Evolutionary conservation across 1,140 invertebrate genomes (phyloP), one percentile per base, ranked within the genome.

Genomic region (Drosophila ohnishii): DNA sequence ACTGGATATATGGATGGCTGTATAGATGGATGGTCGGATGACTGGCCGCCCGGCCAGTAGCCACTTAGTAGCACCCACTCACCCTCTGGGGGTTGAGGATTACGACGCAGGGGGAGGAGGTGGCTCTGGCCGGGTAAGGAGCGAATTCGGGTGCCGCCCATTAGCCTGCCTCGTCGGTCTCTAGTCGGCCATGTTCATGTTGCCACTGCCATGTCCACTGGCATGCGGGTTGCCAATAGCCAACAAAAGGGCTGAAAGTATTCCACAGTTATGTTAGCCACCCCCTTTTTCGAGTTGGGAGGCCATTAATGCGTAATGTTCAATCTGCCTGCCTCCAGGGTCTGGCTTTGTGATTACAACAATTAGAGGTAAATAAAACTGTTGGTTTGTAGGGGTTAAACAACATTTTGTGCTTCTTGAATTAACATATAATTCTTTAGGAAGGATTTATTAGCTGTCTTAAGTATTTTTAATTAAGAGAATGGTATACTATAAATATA

Each of bases 141-240:
- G 35, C 50, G 64, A 37, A 62, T 42, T 67, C 39, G 64, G 75
- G 39, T 55, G 63, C 44, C 78, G 66, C 71, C 82, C 82, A 86
- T 87, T 86, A 70, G 75, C 79, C 71, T 86, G 80, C 51, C 16
- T 51, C 22, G 53, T 51, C 35, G 61, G 81, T 22, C 32, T 37
- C 16, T 14, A n/a, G 51, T 63, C 82, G 77, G 83, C 82, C 82
- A 85, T 84, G 78, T 76, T 84, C 67, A 70, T 75, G 60, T 42
- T 60, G 47, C 34, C 45, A 47, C 34, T 59, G 45, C 60, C 66
- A 58, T 67, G 66, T 73, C 60, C 60, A 42, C 53, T 59, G 72
- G 72, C 71, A 66, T 72, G 58, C 51, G 50, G 66, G 59, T 44
- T 60, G 71, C 60, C 74, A 71, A 34, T 30, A 3, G 32, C 19